Evolutionary conservation across 2,113 vertebrate species (phyloP).

Genomic region (Chauna torquata): DNA sequence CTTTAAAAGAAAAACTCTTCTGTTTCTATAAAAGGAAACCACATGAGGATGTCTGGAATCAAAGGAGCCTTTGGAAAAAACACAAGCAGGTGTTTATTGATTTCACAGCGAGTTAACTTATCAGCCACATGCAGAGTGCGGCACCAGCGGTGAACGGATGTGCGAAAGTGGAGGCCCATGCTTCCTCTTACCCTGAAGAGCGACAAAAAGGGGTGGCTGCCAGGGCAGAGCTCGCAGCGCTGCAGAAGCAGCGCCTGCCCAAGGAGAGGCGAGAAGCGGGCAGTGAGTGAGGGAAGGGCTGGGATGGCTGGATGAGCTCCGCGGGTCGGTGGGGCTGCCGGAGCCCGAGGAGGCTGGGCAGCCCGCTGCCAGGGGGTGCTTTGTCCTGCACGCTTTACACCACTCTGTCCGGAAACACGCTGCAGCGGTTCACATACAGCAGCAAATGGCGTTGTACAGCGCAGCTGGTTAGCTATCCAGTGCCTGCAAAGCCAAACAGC

Average conservation of each 20-base stretch:
- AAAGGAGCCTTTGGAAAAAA: not conserved
- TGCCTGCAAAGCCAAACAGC: too few relatives aligned
- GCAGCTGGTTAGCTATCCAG: not conserved
- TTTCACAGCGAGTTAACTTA: not conserved
- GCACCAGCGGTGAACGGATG: not conserved
- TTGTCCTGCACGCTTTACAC: not conserved
- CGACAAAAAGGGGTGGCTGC: not conserved
- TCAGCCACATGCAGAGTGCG: not conserved
- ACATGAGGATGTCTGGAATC: not conserved
- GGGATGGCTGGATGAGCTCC: not conserved
- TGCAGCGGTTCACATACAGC: too few relatives aligned
- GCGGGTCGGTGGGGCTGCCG: not conserved
- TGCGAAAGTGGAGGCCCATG: not conserved
- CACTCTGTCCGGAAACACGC: not conserved
- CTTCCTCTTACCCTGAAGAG: not conserved
- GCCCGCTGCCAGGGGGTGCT: not conserved
- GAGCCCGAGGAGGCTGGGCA: accelerated
- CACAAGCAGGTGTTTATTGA: not conserved
- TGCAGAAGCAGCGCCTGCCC: not conserved
- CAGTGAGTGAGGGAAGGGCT: not conserved
- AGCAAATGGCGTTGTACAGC: not conserved
- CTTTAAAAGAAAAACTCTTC: not conserved
- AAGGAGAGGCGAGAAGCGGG: not conserved
- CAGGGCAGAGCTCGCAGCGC: accelerated
- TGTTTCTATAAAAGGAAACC: not conserved